Evolutionary conservation across 2,888 invertebrate species (phyloP), one percentile per base, ranked within the genome.

Genomic region (Prosapia bicincta): DNA sequence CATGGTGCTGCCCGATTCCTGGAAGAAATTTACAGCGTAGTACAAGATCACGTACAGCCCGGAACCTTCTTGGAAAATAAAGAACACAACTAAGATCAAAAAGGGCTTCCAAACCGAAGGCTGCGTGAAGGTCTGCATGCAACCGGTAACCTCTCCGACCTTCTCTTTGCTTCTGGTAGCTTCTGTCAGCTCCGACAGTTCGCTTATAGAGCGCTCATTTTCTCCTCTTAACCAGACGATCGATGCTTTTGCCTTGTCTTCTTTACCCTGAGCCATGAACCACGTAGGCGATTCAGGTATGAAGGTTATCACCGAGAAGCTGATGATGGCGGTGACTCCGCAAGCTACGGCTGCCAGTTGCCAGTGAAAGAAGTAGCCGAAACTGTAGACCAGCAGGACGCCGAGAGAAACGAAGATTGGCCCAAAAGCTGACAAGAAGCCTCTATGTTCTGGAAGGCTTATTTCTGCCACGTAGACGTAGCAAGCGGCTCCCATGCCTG

Each of bases 1-100:
- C 24, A 90, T 85, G 76, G 88, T 88, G 0, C 91, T 87, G 1
- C 90, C 90, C 13, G 91, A 89, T 20, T 91, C 89, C 79, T 90
- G 88, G 82, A 93, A 90, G 82, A 93, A 90, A 77, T 88, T 90
- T 0, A 92, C 92, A 0, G 92, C 91, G 82, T 92, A 93, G 81
- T 91, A 92, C 66, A 93, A 83, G 43, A 92, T 90, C 0, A 91
- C 88, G 83, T 93, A 93, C 72, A 92, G 91, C 0, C 92, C 92
- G 0, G 91, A 91, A 82, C 91, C 86, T 83, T 92, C 92, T 87
- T 93, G 92, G 80, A 90, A 88, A 10, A 90, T 84, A 82, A 92
- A 90, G 84, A 92, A 92, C 0, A 87, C 83, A 1, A 92, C 87
- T 0, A 92, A 84, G 26, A 92, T 86, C 1, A 88, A 83, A 83